phyloP scores from a whole-genome alignment of 2,113 vertebrate genomes.

The Hippopotamus amphibius region DNA sequence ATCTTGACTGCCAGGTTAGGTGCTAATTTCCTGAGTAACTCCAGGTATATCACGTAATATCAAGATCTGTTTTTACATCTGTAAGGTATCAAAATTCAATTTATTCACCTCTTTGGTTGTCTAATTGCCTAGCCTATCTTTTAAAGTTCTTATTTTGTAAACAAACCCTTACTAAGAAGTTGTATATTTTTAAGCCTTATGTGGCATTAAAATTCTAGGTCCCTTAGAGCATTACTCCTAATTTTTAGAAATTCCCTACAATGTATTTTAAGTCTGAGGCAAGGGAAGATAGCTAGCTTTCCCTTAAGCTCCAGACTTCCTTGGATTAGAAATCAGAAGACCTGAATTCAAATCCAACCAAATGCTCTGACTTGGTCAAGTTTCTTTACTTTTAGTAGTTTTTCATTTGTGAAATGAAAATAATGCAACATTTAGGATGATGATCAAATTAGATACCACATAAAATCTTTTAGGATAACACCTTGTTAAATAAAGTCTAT shows the following conservation, averaged over 20 bases:
- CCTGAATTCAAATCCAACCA: neutral
- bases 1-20: constrained; percentile 13
- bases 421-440: neutral
- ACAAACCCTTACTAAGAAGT: constrained; percentile 35
- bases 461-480: neutral
- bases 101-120: constrained; percentile 31
- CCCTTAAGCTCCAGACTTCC: neutral
- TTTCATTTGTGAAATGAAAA: constrained; percentile 38
- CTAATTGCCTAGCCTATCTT: constrained; percentile 39
- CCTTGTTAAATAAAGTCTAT: neutral
- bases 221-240: neutral
- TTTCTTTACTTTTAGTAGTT: neutral
- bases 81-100: constrained; percentile 25
- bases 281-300: neutral
- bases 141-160: constrained; percentile 61
- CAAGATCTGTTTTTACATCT: constrained; percentile 47
- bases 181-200: constrained; percentile 20
- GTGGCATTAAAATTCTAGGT: neutral
- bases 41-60: constrained; percentile 41
- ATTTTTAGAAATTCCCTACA: neutral
- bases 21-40: constrained; percentile 59
- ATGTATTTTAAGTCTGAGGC: neutral
- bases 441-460: neutral
- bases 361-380: neutral
- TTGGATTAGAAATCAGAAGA: constrained; percentile 41